Evolutionary conservation across 1,140 invertebrate genomes (phyloP).

Genomic region (Coboldia fuscipes): DNA sequence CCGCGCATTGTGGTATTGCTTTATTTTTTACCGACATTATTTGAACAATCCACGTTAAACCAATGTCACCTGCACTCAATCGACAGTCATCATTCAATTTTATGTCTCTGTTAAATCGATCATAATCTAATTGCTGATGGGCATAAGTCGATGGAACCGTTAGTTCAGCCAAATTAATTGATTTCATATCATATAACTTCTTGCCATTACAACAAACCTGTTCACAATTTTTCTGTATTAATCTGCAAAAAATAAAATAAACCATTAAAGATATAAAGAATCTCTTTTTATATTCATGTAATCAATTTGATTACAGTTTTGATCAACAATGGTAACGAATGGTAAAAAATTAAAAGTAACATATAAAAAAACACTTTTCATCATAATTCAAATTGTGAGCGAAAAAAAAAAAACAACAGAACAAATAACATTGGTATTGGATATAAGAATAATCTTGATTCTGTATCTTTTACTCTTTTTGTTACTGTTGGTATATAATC

Average conservation of each 20-base stretch:
- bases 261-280: background rate
- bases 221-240: conserved; percentile 1
- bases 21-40: background rate
- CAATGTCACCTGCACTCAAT: background rate
- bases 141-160: background rate
- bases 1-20: background rate
- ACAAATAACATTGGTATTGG: too few species aligned
- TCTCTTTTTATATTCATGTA: background rate
- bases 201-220: background rate
- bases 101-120: background rate
- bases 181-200: background rate
- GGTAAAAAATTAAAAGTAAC: too few species aligned
- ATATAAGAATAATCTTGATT: too few species aligned
- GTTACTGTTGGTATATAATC: too few species aligned
- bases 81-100: background rate
- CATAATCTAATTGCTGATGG: background rate
- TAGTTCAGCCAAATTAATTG: background rate
- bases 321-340: too few species aligned
- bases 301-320: background rate
- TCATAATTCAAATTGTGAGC: too few species aligned
- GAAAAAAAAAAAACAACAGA: too few species aligned
- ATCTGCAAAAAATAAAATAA: background rate
- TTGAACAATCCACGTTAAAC: background rate
- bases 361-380: too few species aligned
- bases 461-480: too few species aligned